phyloP scores from a whole-genome alignment of 2,888 invertebrate genomes.

The Acrocera orbiculus region DNA sequence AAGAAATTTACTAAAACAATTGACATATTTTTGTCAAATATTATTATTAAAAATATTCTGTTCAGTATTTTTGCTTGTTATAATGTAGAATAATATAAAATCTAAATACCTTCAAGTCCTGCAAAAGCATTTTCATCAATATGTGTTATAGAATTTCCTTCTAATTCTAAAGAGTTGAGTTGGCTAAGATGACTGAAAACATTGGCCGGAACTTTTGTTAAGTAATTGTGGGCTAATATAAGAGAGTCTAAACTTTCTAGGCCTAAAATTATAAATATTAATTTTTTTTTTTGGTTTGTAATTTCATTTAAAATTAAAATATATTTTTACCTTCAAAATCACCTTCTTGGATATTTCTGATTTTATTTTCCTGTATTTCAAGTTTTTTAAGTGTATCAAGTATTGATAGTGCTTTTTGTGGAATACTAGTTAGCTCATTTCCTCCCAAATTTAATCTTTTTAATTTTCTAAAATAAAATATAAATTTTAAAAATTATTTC shows the following conservation, averaged over 20 bases:
- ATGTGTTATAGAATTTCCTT: slow-evolving; percentile 64
- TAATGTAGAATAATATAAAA: neutral
- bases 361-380: slow-evolving; percentile 75
- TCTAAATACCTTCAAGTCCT: slow-evolving; percentile 59
- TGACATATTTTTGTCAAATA: neutral
- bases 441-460: slow-evolving; percentile 73
- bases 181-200: slow-evolving; percentile 67
- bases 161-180: slow-evolving; percentile 73
- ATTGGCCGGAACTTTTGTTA: slow-evolving; percentile 58
- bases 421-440: slow-evolving; percentile 58
- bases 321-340: slow-evolving; percentile 59
- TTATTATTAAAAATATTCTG: neutral
- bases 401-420: slow-evolving; percentile 62
- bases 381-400: slow-evolving; percentile 67
- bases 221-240: slow-evolving; percentile 69
- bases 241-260: slow-evolving; percentile 64
- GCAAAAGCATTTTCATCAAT: slow-evolving; percentile 73
- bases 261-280: slow-evolving; percentile 34
- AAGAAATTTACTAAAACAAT: neutral
- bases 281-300: neutral
- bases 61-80: neutral
- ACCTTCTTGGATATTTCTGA: slow-evolving; percentile 56
- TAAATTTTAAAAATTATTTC: slow-evolving; percentile 1
- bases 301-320: neutral
- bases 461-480: slow-evolving; percentile 40